A percentile compares a stretch with the other conserved stretches of the same genome.
These are phyloP conservation scores for Drosophila burlai DNA, from an alignment of 1,140 invertebrate genomes.

Conservation along the genomic window DNA sequence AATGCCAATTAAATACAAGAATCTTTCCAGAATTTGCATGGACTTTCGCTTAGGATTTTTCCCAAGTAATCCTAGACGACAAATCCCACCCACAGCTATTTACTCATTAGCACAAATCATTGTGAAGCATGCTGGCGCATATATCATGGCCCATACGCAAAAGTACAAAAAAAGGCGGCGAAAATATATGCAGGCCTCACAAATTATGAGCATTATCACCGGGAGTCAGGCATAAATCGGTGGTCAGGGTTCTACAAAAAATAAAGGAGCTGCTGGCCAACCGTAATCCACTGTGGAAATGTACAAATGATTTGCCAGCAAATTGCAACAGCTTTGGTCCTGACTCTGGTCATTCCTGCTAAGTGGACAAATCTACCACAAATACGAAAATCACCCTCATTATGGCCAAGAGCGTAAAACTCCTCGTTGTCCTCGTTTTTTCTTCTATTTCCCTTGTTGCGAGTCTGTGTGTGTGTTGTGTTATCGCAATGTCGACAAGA, in stretches of 20 bases:
- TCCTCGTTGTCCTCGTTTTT: slow-evolving; percentile 19
- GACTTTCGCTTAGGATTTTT: slow-evolving; percentile 15
- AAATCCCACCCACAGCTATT: slow-evolving; percentile 10
- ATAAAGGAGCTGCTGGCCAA: slow-evolving; percentile 13
- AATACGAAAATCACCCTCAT: slow-evolving; percentile 85
- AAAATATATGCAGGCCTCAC: slow-evolving; percentile 73
- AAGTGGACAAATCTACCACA: slow-evolving; percentile 85
- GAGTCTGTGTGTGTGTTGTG: slow-evolving; percentile 53
- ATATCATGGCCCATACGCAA: slow-evolving; percentile 50
- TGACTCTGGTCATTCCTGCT: slow-evolving; percentile 74
- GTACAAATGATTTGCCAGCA: slow-evolving; percentile 81
- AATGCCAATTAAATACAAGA: slow-evolving; percentile 68
- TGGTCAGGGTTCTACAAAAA: slow-evolving; percentile 3
- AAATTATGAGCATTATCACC: slow-evolving; percentile 81
- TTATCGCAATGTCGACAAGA: slow-evolving; percentile 80
- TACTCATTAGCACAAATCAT: slow-evolving; percentile 77
- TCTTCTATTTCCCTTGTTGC: slow-evolving; percentile 11
- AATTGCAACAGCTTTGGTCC: slow-evolving; percentile 72
- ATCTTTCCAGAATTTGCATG: slow-evolving; percentile 43
- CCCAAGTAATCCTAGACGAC: slow-evolving; percentile 39
- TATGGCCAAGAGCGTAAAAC: slow-evolving; percentile 79
- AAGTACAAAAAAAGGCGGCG: slow-evolving; percentile 1
- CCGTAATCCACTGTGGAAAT: slow-evolving; percentile 82
- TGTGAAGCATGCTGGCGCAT: slow-evolving; percentile 68
- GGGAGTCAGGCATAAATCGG: slow-evolving; percentile 32